A percentile compares a stretch with the other conserved stretches of the same genome.
phyloP scores from a whole-genome alignment of 2,797 vertebrate species.

The Coilia nasus region DNA sequence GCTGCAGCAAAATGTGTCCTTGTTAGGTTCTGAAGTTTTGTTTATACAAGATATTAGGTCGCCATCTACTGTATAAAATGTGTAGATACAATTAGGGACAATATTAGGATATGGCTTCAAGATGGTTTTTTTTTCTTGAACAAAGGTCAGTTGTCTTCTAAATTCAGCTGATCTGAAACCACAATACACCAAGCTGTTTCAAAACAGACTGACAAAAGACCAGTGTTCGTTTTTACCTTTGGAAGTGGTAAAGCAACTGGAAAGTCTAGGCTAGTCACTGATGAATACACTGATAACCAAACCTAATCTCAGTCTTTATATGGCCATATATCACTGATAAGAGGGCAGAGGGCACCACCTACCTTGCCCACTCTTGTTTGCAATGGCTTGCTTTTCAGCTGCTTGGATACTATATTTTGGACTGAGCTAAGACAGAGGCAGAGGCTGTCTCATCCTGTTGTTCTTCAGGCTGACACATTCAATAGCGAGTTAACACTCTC shows the following conservation, averaged over 20 bases:
- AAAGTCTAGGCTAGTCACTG: neutral
- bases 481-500: neutral
- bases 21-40: neutral
- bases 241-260: too few species aligned
- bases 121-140: neutral
- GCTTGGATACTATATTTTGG: neutral
- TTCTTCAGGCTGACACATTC: neutral
- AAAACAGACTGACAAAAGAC: neutral
- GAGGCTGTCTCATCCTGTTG: neutral
- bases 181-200: neutral
- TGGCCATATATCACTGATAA: slow-evolving; percentile 19
- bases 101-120: neutral
- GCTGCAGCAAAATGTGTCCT: neutral
- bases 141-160: neutral
- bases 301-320: neutral
- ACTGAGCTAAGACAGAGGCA: neutral
- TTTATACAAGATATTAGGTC: neutral
- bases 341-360: neutral
- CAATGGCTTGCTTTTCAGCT: neutral
- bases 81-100: neutral
- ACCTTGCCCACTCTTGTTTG: slow-evolving; percentile 1
- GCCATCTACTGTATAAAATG: neutral
- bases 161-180: neutral
- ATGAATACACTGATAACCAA: neutral
- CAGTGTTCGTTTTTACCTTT: neutral